Base-by-base conservation (phyloP, 1,140 invertebrate genomes). In the Varroa destructor region DNA sequence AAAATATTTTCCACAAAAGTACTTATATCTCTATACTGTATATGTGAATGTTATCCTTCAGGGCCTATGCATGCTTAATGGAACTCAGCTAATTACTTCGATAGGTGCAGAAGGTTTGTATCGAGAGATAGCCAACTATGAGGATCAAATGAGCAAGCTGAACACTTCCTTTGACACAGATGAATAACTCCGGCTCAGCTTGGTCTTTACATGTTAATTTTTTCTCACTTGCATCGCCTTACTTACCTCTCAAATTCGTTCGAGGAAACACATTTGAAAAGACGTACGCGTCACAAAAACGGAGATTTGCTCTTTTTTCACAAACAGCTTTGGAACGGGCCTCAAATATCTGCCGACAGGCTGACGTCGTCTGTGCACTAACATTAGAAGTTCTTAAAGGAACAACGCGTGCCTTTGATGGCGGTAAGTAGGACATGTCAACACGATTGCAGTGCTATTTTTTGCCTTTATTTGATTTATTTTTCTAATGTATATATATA, bases 351-450 rank as follows among this genome's bases (percentile, higher is more conserved):
- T 84, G 85, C 0, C 78, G 82, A 67, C 86, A 88, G 77, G 86
- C 86, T 1, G 86, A 88, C 77, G 82, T 89, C 8, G 84, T 88
- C n/a, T 85, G 87, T 6, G 86, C 87, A 1, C 78, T 88, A 43
- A 85, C 84, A 3, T 77, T 88, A 14, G 87, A 88, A 77, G 87
- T 87, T 3, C 78, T 88, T 5, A 88, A 88, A 77, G 87, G 87
- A 71, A 86, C 87, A 1, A 86, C 84, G 5, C 79, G 83, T 74
- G 87, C 87, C 43, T 89, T 87, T 78, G 86, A 88, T 78, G 83
- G 82, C 71, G 84, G 85, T 86, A 76, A 79, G 76, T 72, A 40
- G 55, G 1, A 42, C 42, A 25, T 55, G 1, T 4, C 12, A 40
- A 51, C 54, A 1, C 42, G 1, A 25, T 25, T 25, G 25, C 25